Conservation (phyloP, 2,888 invertebrate species). For the Melipona bicolor region DNA sequence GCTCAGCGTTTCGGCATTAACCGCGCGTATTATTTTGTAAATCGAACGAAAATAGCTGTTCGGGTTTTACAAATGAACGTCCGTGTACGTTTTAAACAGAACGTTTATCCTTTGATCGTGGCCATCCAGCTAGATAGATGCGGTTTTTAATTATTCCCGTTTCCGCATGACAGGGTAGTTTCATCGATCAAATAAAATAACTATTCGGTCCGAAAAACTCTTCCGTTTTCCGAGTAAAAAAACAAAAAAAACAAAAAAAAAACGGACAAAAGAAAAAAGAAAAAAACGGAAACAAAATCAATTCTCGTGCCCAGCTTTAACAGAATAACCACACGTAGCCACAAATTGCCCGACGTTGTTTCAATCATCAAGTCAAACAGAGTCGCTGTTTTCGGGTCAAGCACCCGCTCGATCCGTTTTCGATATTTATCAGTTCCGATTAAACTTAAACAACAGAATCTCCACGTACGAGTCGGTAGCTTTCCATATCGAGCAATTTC, state of each 20-base stretch:
- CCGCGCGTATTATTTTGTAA: neutral
- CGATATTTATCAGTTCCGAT: neutral
- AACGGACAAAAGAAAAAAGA: too few relatives aligned
- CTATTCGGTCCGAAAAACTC: neutral
- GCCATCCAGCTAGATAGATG: neutral
- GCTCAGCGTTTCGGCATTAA: neutral
- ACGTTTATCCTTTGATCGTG: neutral
- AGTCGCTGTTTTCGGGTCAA: neutral
- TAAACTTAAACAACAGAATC: neutral
- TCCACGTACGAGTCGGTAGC: too few relatives aligned
- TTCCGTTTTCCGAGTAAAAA: neutral
- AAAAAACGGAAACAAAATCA: neutral
- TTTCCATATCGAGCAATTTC: neutral
- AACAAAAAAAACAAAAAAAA: too few relatives aligned
- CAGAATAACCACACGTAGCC: neutral
- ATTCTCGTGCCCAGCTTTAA: neutral
- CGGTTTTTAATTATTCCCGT: slow-evolving; percentile 6
- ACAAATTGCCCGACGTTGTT: neutral
- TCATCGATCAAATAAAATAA: neutral
- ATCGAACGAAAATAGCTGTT: neutral
- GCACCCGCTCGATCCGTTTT: neutral
- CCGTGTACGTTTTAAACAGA: neutral
- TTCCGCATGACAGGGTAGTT: neutral
- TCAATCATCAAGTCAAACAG: neutral
- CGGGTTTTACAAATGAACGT: neutral